Base-by-base conservation (phyloP, 1,140 invertebrate genomes). In the Galleria mellonella region DNA sequence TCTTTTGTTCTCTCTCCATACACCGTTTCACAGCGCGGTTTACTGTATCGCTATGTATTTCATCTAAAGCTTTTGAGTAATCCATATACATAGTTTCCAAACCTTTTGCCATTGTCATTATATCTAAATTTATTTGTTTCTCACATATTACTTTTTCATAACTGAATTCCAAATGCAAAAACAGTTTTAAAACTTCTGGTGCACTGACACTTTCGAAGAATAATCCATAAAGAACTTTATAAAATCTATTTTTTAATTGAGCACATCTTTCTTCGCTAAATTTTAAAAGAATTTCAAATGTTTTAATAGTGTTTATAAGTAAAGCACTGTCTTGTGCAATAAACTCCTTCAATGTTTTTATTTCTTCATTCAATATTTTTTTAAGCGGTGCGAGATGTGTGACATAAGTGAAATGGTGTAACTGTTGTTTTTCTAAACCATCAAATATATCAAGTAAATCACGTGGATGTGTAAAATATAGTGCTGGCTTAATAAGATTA, bases 391-490 rank as follows among this genome's bases (percentile, higher is more conserved):
- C 46, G 11, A 79, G 30, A 50, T 68, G 61, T 3, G 52, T 53
- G 8, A 77, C 63, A 41, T 77, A 68, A 8, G 65, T 60, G 32
- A 77, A 79, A 48, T 81, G 71, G 54, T 82, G 51, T 32, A 75
- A 51, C 13, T 78, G 67, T 52, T 91, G 90, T 32, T 87, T 68
- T 65, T 90, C 90, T 56, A 91, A 89, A 5, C 82, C 75, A 38
- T 74, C 70, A 47, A 92, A 91, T 10, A 89, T 81, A 8, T 82
- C 64, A 4, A 89, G 64, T 9, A 92, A 61, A 32, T 92, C 87
- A 12, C 66, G 48, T 0, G 90, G 86, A 27, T 88, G 62, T 2
- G 67, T 68, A 54, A 91, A 91, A 56, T 88, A 90, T n/a, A 92
- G 52, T 4, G 81, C 76, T 14, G 89, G 86, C 13, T 83, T 71